Evolutionary conservation across 2,113 vertebrate species (phyloP).

Genomic region (Sinocyclocheilus grahami): DNA sequence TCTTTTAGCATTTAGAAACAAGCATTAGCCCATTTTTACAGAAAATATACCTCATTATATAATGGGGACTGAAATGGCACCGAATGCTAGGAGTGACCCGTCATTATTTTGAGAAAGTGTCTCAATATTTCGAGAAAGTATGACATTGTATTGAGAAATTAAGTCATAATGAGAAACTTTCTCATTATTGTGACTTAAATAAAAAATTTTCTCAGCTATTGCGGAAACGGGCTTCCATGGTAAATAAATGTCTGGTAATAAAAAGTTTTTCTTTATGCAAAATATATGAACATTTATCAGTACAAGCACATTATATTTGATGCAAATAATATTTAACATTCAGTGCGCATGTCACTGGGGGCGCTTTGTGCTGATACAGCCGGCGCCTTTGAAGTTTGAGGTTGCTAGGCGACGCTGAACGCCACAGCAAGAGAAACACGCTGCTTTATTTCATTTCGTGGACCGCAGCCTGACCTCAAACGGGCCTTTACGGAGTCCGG

Average conservation of each 20-base stretch:
- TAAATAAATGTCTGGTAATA: not conserved
- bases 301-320: not conserved
- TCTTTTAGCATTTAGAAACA: too few relatives aligned
- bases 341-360: slow-evolving; percentile 7
- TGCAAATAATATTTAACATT: not conserved
- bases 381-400: slow-evolving; percentile 43
- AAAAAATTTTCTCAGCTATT: too few relatives aligned
- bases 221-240: too few relatives aligned
- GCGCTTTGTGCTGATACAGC: not conserved
- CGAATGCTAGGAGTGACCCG: too few relatives aligned
- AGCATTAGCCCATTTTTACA: too few relatives aligned
- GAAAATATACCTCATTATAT: too few relatives aligned
- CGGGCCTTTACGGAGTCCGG: not conserved
- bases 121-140: too few relatives aligned
- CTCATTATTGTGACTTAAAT: too few relatives aligned
- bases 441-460: not conserved
- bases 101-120: too few relatives aligned
- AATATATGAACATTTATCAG: not conserved
- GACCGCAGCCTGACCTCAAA: not conserved
- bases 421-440: slow-evolving; percentile 39
- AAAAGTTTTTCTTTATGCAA: not conserved
- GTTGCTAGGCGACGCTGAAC: slow-evolving; percentile 78
- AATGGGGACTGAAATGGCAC: too few relatives aligned
- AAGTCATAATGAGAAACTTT: too few relatives aligned
- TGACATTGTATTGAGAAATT: too few relatives aligned